Evolutionary conservation across 1,140 invertebrate genomes (phyloP), one percentile per base, ranked within the genome.

Genomic region (Pseudoatta argentina): DNA sequence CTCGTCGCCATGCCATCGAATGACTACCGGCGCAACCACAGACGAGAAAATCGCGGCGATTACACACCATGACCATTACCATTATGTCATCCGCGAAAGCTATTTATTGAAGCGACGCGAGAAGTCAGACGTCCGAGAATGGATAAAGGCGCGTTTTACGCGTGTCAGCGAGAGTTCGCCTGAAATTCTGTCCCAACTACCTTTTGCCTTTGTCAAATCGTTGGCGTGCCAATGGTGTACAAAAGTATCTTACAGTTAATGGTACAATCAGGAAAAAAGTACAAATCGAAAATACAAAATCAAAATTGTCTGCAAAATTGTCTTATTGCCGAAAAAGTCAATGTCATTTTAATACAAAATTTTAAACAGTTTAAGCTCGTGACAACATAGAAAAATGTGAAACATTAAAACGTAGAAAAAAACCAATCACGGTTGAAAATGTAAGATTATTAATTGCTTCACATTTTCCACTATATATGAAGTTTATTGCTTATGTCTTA

Each of bases 1-100:
- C 51, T 8, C 7, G 14, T 5, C 8, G 12, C 53, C 2, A 16
- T 5, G 7, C 16, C n/a, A 76, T 83, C 75, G 53, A 78, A 51
- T 81, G 63, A 75, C 57, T 61, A 44, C 66, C n/a, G 63, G 39
- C 34, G 85, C 57, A 55, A 77, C 78, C 88, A 73, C 85, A 82
- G 73, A 90, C 78, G 88, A 89, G 88, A 90, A 90, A 90, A 90
- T 90, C 88, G 79, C 78, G 53, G 87, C 87, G 88, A 90, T 90
- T 85, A 87, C 88, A 76, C 85, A 88, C 88, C 85, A 81, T 89
- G 89, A 89, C 88, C 88, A 86, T 90, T 90, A 87, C 88, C 86
- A 90, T 90, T 87, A 89, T 87, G 83, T 75, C 88, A 75, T 87
- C 88, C 88, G 87, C 89, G 86, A 90, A 87, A 85, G 88, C 89